Evolutionary conservation across 2,888 invertebrate genomes (phyloP).

Genomic region (Rosalia funebris): DNA sequence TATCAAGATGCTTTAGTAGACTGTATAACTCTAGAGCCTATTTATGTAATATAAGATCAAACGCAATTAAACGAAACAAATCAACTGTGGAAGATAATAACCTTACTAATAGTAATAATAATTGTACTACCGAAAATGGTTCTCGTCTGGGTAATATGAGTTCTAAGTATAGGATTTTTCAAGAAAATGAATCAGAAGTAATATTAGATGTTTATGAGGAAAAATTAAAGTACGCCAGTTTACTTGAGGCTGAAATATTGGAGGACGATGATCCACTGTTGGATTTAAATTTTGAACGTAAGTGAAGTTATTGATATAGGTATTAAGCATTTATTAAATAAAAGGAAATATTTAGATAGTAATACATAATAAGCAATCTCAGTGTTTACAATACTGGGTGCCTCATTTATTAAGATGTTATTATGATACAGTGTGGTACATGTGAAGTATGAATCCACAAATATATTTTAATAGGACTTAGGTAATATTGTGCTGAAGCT

Average conservation of each 20-base stretch:
- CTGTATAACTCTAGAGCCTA: no score
- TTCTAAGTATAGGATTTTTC: slow-evolving; percentile 75
- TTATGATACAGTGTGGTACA: background rate
- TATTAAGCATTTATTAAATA: background rate
- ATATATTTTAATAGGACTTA: background rate
- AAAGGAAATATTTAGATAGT: background rate
- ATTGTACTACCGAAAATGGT: no score
- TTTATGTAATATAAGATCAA: no score
- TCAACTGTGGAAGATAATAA: no score
- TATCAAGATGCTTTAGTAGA: no score
- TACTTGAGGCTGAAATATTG: slow-evolving; percentile 54
- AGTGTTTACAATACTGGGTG: background rate
- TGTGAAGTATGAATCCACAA: background rate
- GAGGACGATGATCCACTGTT: slow-evolving; percentile 69
- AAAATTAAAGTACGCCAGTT: slow-evolving; percentile 55
- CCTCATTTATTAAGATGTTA: background rate
- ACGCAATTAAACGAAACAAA: no score
- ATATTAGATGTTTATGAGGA: slow-evolving; percentile 82
- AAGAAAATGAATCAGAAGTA: slow-evolving; percentile 74
- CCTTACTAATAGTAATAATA: no score
- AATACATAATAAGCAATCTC: background rate
- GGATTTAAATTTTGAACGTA: slow-evolving; percentile 72
- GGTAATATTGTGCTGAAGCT: background rate
- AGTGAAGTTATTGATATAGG: slow-evolving; percentile 51
- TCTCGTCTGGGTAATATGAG: slow-evolving; percentile 49